Evolutionary conservation across 2,797 vertebrate genomes (phyloP), one percentile per base, ranked within the genome.

Genomic region (Esox masquinongy): DNA sequence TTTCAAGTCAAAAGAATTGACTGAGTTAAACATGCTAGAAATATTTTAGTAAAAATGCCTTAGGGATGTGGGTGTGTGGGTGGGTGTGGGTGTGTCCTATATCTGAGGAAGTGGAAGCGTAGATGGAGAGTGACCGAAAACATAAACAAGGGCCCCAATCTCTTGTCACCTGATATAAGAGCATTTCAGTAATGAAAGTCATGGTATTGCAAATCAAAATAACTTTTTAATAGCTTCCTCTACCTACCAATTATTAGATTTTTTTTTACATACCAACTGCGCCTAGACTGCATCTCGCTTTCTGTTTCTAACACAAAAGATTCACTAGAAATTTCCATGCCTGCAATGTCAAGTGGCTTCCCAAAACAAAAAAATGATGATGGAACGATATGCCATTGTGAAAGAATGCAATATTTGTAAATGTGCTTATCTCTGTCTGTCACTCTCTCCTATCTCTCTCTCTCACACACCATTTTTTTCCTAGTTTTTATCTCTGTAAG

Each of bases 401-500:
- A 17, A 31, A 53, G 19, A n/a, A 39, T 59, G 22, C 39, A 43
- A 1, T 43, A 43, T 43, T 43, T 43, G 39, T 43, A 9, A 43
- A 43, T 43, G 9, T 43, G 39, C 39, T 43, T 47, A 47, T 47
- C 12, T 56, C 19, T 56, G 2, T n/a, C 19, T 59, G 2, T 59
- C 19, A 22, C 53, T 59, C 56, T 59, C 56, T 24, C 43, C 9
- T 5, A 59, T 59, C 3, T 34, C 31, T 67, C 29, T 67, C 75
- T 26, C 78, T 71, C 49, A 29, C 73, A 68, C 8, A 36, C 59
- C 56, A 34, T 29, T 47, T 68, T 74, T 75, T 75, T 77, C 53
- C 74, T 49, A 64, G 22, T 7, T 56, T 67, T 80, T 84, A 83
- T 86, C 78, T 84, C 79, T 85, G 77, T 63, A 64, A 77, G 61